Base-by-base conservation (phyloP, 2,113 vertebrate genomes). In the Hippocampus barbouri region DNA sequence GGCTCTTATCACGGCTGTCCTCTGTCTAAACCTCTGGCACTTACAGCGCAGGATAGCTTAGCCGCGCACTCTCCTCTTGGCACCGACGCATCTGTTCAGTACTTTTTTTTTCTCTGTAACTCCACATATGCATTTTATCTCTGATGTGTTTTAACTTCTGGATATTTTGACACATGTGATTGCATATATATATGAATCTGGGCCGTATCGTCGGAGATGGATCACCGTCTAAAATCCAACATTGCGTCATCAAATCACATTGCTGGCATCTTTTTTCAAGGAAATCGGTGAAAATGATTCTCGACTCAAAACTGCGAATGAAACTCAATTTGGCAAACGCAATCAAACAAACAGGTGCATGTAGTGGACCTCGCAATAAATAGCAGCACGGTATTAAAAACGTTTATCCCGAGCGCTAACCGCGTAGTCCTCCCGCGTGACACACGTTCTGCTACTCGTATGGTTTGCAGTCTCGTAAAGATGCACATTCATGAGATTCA, bases 1-100 rank as follows among this genome's bases (percentile, higher is more conserved):
- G 69, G 69, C 79, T 59, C 73, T 87, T 85, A 87, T 85, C 85
- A 11, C 79, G 43, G 53, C 68, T 66, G 83, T 70, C 72, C 81
- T 74, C 62, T 27, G 66, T 74, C 66, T 79, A 85, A 85, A 83
- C 86, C 71, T 62, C 68, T 75, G 73, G 79, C 79, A 74, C 76
- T 72, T 79, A 76, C 49, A n/a, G 69, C 49, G 71, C 51, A 75
- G 69, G 57, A 56, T 40, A 43, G 79, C 73, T 74, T 66, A 54
- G 64, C 56, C 74, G 66, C 45, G 65, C 68, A 56, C 30, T 34
- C 64, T 60, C 15, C 63, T 60, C 56, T 63, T 70, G 68, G 68
- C 72, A 69, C 38, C 51, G 69, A 70, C 49, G 2, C 15, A 43
- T 51, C n/a, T 5, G 23, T 70, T 34, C 30, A 34, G 63, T 62